Evolutionary conservation across 2,888 invertebrate species (phyloP), one percentile per base, ranked within the genome.

Genomic region (Erebia aethiops): DNA sequence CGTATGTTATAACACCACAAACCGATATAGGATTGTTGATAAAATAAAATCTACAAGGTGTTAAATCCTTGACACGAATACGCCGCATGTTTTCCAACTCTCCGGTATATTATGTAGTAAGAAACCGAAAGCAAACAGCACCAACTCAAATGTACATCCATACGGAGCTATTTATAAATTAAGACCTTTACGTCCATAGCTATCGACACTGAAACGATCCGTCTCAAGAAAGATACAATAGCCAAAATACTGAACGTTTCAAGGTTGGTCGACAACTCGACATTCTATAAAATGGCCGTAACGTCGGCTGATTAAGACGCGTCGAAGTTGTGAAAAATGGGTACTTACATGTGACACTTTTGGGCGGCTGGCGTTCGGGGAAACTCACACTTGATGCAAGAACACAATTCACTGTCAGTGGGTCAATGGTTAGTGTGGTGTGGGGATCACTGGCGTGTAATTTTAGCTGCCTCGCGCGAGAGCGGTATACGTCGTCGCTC

Each of bases 221-320:
- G 78, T 77, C 75, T 77, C 74, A 69, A 62, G 62, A 73, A 78
- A 79, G 81, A 84, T 85, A 86, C 88, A 86, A 85, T 87, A 85
- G 88, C 88, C 88, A 89, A 89, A 90, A 89, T 88, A 88, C 85
- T 81, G 75, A 80, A 82, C 84, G 81, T 81, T 84, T 87, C 90
- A 91, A 91, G 90, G 90, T 89, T 91, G 87, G 80, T 81, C 80
- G 84, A 81, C 81, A 85, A 85, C 83, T 81, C 80, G 84, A 81
- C 81, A 85, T 86, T 83, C 83, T 86, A 87, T 90, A 90, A 91
- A 90, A 90, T 91, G 89, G 90, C 90, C 89, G 91, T 87, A 88
- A 82, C 85, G 83, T 78, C 81, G 81, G 80, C 78, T 85, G 83
- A 86, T 87, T 84, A 86, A 87, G 86, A 88, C 80, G 80, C 79